A percentile compares a stretch with the other conserved stretches of the same genome.
Conservation (phyloP, 2,113 vertebrate genomes). For the Eublepharis macularius region DNA sequence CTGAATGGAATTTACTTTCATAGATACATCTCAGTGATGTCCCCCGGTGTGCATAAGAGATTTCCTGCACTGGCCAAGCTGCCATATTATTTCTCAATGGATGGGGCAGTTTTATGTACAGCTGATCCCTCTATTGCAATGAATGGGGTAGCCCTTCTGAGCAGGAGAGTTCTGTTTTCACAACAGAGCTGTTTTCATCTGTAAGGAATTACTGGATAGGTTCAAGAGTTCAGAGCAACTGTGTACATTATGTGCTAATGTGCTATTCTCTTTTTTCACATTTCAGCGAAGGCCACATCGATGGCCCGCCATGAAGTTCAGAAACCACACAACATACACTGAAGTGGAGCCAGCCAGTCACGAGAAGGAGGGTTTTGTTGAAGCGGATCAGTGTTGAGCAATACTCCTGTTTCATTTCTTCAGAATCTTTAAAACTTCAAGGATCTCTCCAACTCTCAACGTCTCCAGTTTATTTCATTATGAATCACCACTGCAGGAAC, state of each 20-base stretch:
- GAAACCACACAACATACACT: conserved; percentile 83
- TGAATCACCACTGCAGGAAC: conserved; percentile 4
- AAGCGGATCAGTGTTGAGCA: conserved; percentile 90
- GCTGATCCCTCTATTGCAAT: background rate
- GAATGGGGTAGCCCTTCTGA: background rate
- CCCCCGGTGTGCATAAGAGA: background rate
- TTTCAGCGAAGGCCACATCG: conserved; percentile 85
- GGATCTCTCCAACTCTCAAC: background rate
- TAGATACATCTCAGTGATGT: background rate
- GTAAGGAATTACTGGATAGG: background rate
- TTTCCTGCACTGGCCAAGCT: background rate
- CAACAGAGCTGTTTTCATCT: background rate
- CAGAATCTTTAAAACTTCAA: background rate
- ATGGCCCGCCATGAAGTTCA: conserved; percentile 96
- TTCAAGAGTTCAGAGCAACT: background rate
- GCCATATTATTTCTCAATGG: background rate
- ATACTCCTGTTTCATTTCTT: background rate
- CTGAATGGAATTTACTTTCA: background rate
- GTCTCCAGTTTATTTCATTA: background rate
- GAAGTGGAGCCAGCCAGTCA: conserved; percentile 89
- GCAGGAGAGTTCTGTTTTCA: background rate
- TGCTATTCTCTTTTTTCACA: background rate
- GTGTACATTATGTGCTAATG: background rate
- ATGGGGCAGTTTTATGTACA: background rate
- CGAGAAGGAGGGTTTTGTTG: conserved; percentile 92